Evolutionary conservation across 2,113 vertebrate genomes (phyloP).

Genomic region (Paraplagusia blochii): DNA sequence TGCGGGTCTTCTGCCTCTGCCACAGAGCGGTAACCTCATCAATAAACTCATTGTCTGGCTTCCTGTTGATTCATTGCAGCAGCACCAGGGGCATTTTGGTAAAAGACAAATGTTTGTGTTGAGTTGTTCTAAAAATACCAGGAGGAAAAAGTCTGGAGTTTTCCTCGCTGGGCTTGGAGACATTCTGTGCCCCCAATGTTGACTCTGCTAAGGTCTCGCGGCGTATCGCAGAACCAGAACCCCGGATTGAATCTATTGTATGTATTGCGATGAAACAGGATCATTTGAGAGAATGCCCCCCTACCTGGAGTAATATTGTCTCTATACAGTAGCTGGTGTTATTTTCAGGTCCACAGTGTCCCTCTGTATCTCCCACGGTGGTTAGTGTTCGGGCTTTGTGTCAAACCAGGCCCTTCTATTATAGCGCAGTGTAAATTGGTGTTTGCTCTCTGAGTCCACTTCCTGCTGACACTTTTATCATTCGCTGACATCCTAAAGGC

Average conservation of each 20-base stretch:
- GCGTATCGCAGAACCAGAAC: constrained; percentile 24
- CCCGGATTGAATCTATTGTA: neutral
- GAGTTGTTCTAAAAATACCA: constrained; percentile 18
- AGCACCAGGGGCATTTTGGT: constrained; percentile 12
- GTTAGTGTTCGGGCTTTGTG: constrained; percentile 16
- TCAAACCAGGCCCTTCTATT: constrained; percentile 35
- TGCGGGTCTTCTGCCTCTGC: neutral
- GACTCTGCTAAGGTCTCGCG: constrained; percentile 12
- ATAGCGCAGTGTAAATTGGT: constrained; percentile 45
- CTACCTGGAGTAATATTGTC: neutral
- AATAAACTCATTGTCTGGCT: neutral
- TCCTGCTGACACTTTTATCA: constrained; percentile 56
- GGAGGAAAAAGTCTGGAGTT: constrained; percentile 4
- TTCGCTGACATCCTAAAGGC: constrained; percentile 48
- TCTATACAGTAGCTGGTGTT: neutral
- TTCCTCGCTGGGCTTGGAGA: constrained; percentile 9
- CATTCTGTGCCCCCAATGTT: constrained; percentile 19
- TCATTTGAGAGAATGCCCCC: neutral
- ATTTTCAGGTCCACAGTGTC: constrained; percentile 1
- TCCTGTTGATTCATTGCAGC: constrained; percentile 7
- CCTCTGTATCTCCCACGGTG: constrained; percentile 7
- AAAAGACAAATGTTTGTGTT: constrained; percentile 16
- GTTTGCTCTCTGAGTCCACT: constrained; percentile 55
- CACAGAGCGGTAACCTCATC: neutral
- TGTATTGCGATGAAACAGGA: constrained; percentile 12